Conservation (phyloP, 1,140 invertebrate species). For the Drosophila mojavensis region DNA sequence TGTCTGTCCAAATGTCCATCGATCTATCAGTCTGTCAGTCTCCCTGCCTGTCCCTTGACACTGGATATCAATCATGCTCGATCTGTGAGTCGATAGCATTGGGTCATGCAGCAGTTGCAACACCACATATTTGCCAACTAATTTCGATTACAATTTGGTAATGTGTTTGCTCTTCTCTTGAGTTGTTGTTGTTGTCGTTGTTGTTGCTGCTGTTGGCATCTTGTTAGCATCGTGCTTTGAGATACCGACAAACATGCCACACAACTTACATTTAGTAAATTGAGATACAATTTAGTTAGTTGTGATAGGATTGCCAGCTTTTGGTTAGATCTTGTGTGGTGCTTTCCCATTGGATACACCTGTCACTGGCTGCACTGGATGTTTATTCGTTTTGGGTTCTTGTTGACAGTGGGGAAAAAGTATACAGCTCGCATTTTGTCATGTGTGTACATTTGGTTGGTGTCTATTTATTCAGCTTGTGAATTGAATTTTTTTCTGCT, state of each 20-base stretch:
- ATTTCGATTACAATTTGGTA: conserved; percentile 50
- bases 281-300: conserved; percentile 25
- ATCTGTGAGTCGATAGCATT: conserved; percentile 1
- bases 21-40: background rate
- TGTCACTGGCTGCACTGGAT: conserved; percentile 8
- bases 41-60: background rate
- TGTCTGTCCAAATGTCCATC: conserved; percentile 8
- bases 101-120: conserved; percentile 6
- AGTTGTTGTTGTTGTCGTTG: background rate
- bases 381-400: conserved; percentile 55
- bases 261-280: conserved; percentile 47
- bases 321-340: conserved; percentile 20
- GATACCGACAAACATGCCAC: conserved; percentile 49
- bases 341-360: conserved; percentile 10
- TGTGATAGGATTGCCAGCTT: conserved; percentile 12
- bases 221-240: conserved; percentile 17
- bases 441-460: conserved; percentile 52
- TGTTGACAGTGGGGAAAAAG: conserved; percentile 58
- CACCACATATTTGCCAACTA: conserved; percentile 51
- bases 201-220: background rate
- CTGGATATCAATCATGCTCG: conserved; percentile 20
- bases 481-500: conserved; percentile 28
- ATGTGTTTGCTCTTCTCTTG: conserved; percentile 57
- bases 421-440: conserved; percentile 55
- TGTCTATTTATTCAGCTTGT: conserved; percentile 71